phyloP scores from a whole-genome alignment of 64 coral and sea anemone species.

The Actinia tenebrosa region DNA sequence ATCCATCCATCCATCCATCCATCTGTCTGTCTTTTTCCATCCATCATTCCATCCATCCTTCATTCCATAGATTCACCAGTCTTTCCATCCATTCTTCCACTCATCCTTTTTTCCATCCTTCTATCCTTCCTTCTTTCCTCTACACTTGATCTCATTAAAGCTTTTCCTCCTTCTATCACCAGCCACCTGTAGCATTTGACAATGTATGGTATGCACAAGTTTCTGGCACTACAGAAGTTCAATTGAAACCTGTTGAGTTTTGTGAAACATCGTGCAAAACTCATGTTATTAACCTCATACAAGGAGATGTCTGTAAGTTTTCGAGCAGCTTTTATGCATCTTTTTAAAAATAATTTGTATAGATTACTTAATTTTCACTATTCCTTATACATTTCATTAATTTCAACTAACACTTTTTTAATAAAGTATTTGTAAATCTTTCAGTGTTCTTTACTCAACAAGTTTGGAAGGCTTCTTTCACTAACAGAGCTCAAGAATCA shows the following conservation, averaged over 20 bases:
- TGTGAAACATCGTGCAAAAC: conserved; percentile 55
- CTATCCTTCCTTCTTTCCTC: too few relatives aligned
- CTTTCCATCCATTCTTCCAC: background rate
- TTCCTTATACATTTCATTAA: background rate
- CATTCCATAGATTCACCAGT: too few relatives aligned
- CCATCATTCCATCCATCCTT: too few relatives aligned
- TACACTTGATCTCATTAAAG: background rate
- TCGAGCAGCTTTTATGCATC: background rate
- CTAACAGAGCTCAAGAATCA: conserved; percentile 20
- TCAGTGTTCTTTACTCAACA: conserved; percentile 60
- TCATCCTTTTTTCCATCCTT: too few relatives aligned
- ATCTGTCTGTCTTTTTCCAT: too few relatives aligned
- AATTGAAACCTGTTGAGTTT: conserved; percentile 46
- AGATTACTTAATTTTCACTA: too few relatives aligned
- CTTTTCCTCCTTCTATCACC: background rate
- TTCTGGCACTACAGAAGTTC: conserved; percentile 40
- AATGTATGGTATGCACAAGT: conserved; percentile 83
- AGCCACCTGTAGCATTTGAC: conserved; percentile 63
- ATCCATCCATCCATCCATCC: background rate
- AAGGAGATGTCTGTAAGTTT: conserved; percentile 88
- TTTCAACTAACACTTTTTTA: background rate
- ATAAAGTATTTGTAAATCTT: background rate
- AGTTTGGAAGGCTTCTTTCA: conserved; percentile 23
- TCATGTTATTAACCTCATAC: conserved; percentile 34
- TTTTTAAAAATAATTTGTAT: too few relatives aligned